A percentile compares a stretch with the other conserved stretches of the same genome.
phyloP scores from a whole-genome alignment of 2,888 invertebrate genomes.

The Sericinus montela region DNA sequence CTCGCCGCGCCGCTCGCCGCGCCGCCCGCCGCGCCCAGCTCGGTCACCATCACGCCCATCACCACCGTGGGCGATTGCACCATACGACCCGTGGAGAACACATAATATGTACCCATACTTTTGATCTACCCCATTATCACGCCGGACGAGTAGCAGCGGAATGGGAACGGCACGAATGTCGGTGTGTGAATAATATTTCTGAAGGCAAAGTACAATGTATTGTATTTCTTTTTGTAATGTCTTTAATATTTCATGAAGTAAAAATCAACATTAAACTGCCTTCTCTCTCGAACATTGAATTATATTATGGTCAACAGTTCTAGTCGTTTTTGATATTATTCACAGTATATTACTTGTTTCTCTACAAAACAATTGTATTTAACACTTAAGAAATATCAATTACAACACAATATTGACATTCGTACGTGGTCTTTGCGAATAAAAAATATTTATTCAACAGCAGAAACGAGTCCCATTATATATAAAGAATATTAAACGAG shows the following conservation, averaged over 20 bases:
- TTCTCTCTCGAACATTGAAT: no score
- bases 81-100: constrained; percentile 66
- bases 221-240: no score
- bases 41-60: constrained; percentile 70
- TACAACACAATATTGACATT: neutral
- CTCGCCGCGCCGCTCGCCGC: constrained; percentile 47
- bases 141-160: constrained; percentile 18
- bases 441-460: neutral
- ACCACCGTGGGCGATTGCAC: constrained; percentile 73
- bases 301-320: no score
- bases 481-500: neutral
- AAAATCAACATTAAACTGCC: no score
- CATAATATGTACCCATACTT: constrained; percentile 42
- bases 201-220: no score
- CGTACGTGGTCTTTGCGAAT: neutral
- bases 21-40: constrained; percentile 48
- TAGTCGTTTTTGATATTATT: no score
- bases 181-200: neutral
- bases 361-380: no score
- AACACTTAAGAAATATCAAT: no score
- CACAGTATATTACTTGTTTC: no score
- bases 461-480: neutral
- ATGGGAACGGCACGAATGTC: neutral
- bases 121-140: constrained; percentile 45
- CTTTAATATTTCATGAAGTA: no score